Evolutionary conservation across 1,140 invertebrate species (phyloP).

Genomic region (Drosophila malerkotliana): DNA sequence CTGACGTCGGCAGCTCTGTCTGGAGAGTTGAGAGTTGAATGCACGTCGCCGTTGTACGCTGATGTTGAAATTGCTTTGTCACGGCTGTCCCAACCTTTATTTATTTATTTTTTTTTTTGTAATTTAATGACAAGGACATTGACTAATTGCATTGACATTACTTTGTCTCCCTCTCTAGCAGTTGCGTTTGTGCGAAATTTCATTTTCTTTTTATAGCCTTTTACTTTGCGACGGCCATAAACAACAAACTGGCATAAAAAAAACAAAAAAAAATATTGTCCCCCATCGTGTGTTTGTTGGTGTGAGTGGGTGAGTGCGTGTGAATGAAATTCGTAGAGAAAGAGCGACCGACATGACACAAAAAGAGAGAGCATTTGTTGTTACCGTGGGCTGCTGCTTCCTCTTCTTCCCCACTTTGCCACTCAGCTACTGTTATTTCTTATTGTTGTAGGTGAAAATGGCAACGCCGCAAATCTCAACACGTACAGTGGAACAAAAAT

Average conservation of each 20-base stretch:
- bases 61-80: conserved; percentile 28
- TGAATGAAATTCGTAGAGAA: conserved; percentile 63
- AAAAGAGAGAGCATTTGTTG: conserved; percentile 25
- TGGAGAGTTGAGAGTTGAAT: conserved; percentile 55
- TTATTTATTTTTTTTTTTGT: conserved; percentile 29
- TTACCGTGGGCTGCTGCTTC: conserved; percentile 28
- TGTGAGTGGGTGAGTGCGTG: conserved; percentile 46
- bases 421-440: conserved; percentile 7
- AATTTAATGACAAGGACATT: conserved; percentile 72
- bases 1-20: conserved; percentile 7
- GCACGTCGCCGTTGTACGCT: conserved; percentile 31
- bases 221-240: conserved; percentile 56
- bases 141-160: conserved; percentile 83
- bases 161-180: conserved; percentile 51
- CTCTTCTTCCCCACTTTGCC: conserved; percentile 12
- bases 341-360: conserved; percentile 9
- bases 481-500: conserved; percentile 22
- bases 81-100: conserved; percentile 16
- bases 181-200: conserved; percentile 50
- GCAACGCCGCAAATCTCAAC: conserved; percentile 63
- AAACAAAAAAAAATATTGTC: conserved; percentile 42
- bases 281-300: conserved; percentile 25
- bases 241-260: conserved; percentile 43
- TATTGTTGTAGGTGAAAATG: conserved; percentile 55
- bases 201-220: conserved; percentile 73